Percentiles rank a stretch among this genome's conserved stretches.
Evolutionary conservation across 2,113 vertebrate genomes (phyloP).

Genomic region (Pelecanoides urinatrix): DNA sequence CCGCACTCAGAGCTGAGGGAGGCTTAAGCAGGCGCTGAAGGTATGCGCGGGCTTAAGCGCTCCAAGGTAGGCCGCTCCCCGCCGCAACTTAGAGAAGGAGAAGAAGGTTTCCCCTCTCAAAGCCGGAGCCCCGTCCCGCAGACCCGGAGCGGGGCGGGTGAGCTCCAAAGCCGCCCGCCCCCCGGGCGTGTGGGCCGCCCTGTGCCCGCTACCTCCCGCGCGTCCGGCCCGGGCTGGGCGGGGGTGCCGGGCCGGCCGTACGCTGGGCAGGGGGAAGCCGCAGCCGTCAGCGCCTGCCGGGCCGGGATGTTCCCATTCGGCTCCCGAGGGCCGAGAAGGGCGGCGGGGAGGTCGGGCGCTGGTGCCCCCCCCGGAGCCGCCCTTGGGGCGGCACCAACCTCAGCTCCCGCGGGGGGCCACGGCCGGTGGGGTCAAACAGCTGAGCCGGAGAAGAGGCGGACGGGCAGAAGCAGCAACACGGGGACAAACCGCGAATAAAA

Average conservation of each 20-base stretch:
- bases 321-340: neutral
- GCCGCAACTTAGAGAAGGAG: neutral
- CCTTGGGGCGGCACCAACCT: no score
- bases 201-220: no score
- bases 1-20: neutral
- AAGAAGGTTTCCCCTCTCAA: neutral
- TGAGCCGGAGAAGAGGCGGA: neutral
- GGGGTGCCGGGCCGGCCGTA: neutral
- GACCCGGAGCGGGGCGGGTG: no score
- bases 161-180: no score
- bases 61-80: neutral
- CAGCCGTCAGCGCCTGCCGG: neutral
- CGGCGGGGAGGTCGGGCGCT: no score
- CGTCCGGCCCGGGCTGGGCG: no score
- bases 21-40: neutral
- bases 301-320: rapidly evolving
- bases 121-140: neutral
- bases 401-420: neutral
- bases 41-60: neutral
- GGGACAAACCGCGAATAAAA: neutral
- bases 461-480: neutral
- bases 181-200: neutral
- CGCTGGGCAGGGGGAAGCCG: neutral
- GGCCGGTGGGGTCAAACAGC: neutral
- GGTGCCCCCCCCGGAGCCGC: neutral